These are phyloP conservation scores for Drosophila meridiana DNA, from an alignment of 2,888 invertebrate species.

Conservation along the genomic window DNA sequence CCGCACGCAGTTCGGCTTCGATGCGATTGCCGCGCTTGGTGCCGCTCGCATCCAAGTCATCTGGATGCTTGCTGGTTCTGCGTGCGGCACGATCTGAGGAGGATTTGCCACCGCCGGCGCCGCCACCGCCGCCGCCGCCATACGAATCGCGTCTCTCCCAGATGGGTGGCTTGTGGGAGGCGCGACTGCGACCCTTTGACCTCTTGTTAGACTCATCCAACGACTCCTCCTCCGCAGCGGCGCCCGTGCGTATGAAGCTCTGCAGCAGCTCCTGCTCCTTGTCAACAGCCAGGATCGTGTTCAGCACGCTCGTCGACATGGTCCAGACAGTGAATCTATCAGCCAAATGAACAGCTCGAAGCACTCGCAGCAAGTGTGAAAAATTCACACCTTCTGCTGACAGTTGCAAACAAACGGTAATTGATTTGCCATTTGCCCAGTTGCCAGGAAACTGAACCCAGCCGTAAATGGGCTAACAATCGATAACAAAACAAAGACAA, in stretches of 20 bases:
- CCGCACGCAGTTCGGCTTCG: slow-evolving; percentile 73
- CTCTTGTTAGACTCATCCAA: slow-evolving; percentile 85
- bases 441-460: slow-evolving; percentile 68
- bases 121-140: slow-evolving; percentile 36
- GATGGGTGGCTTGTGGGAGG: slow-evolving; percentile 59
- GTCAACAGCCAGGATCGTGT: slow-evolving; percentile 88
- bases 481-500: slow-evolving; percentile 64
- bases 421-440: slow-evolving; percentile 59
- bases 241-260: slow-evolving; percentile 91
- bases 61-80: slow-evolving; percentile 56
- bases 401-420: slow-evolving; percentile 57
- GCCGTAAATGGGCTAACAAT: slow-evolving; percentile 59
- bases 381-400: slow-evolving; percentile 68
- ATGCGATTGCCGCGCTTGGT: slow-evolving; percentile 76
- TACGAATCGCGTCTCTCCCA: slow-evolving; percentile 70
- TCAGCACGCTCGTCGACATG: slow-evolving; percentile 85
- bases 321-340: background rate
- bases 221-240: slow-evolving; percentile 86
- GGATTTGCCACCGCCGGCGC: slow-evolving; percentile 38
- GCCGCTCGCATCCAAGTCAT: slow-evolving; percentile 53
- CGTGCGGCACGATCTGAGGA: slow-evolving; percentile 47
- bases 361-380: slow-evolving; percentile 48
- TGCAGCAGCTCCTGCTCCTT: slow-evolving; percentile 91
- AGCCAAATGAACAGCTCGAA: background rate
- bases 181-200: slow-evolving; percentile 63